Conservation (phyloP, 1,140 invertebrate species). For the Caenorhabditis tropicalis region DNA sequence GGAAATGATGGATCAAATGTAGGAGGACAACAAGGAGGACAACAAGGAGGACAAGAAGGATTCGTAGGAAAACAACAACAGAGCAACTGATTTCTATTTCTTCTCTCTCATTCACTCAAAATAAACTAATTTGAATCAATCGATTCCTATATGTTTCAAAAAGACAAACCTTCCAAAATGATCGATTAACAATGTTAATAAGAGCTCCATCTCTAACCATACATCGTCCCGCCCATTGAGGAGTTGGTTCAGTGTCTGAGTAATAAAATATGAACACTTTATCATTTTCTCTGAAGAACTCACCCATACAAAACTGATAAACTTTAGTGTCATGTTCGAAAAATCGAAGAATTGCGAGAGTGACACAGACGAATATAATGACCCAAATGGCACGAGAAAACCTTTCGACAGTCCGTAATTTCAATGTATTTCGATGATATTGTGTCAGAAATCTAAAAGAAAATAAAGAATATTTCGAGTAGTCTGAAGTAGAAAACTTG, state of each 20-base stretch:
- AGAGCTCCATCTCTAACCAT: conserved; percentile 68
- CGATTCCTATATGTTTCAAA: background rate
- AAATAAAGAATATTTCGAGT: background rate
- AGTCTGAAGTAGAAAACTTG: background rate
- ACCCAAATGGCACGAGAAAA: conserved; percentile 71
- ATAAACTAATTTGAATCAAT: background rate
- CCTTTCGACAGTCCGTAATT: conserved; percentile 66
- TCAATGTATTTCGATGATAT: conserved; percentile 69
- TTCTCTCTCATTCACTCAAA: background rate
- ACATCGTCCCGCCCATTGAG: conserved; percentile 67
- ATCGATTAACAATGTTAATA: conserved; percentile 64
- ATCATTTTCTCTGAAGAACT: no score
- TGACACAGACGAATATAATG: conserved; percentile 66
- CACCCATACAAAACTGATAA: conserved; percentile 68
- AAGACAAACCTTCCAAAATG: conserved; percentile 65
- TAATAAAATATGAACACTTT: no score
- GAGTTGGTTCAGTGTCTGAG: conserved; percentile 69
- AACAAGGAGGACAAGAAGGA: background rate
- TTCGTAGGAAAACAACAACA: background rate
- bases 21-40: background rate
- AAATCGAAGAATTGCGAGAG: conserved; percentile 65
- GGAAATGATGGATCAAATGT: background rate
- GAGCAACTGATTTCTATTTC: background rate
- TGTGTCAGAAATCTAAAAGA: conserved; percentile 68
- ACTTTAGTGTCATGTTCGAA: conserved; percentile 69